Base-by-base conservation (phyloP, 2,113 vertebrate genomes). In the Actinemys pallida region DNA sequence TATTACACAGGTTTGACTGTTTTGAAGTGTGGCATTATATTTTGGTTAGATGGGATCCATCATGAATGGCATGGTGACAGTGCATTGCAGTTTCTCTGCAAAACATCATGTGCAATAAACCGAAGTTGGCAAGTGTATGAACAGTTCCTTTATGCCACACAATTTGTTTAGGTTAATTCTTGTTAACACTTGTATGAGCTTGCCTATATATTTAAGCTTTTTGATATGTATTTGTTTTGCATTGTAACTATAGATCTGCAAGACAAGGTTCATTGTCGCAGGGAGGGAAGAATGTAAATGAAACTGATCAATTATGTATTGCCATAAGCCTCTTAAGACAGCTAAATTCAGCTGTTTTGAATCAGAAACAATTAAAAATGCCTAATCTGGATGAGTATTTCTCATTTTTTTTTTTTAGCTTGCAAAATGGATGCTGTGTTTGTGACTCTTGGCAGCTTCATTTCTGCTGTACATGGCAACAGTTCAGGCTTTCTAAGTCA, bases 401-500 rank as follows among this genome's bases (percentile, higher is more conserved):
- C 54, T 90, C 13, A 39, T 76, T 86, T 89, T 69, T 76, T 86
- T 89, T 69, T n/a, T 72, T 72, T 39, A 39, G 87, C 57, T 92
- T 92, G 88, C 93, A 86, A 86, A 1, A 0, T 75, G 83, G 39
- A 22, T 83, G 49, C 88, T 90, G 83, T 91, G 72, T 90, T 72
- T 47, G 56, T 84, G 72, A 62, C 49, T 81, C 89, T 88, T 90
- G 65, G n/a, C 90, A 83, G 76, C 81, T 94, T 87, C 16, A 1
- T 72, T 83, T 95, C 65, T 84, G 78, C 93, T 79, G 76, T 81
- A 87, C 53, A 79, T 78, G 54, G 72, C 47, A 92, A n/a, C 52
- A 82, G 45, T 93, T 53, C 22, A 91, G 50, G 49, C 79, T 95
- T 94, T 95, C 94, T 96, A 91, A 91, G 89, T 96, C 96, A 96